These are phyloP conservation scores for Litoditis marina DNA, from an alignment of 2,888 invertebrate genomes.

Conservation along the genomic window DNA sequence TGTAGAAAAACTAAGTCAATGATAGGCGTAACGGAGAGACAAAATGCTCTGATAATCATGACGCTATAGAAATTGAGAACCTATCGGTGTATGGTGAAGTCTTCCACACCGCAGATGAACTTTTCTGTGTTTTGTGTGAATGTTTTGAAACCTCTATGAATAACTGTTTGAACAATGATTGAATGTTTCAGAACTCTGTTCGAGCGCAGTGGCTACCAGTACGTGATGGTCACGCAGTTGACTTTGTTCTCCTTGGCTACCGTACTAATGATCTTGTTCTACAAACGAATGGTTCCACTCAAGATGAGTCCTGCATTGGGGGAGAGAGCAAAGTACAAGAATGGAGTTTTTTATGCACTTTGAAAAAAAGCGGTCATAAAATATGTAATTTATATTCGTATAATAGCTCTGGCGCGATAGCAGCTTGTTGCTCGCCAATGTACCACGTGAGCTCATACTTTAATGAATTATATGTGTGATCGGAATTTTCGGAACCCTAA, in stretches of 20 bases:
- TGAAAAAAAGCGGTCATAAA: too few relatives aligned
- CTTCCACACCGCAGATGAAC: conserved; percentile 25
- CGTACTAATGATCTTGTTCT: conserved; percentile 25
- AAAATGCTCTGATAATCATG: too few relatives aligned
- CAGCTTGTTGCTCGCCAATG: too few relatives aligned
- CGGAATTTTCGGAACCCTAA: too few relatives aligned
- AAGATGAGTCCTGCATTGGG: conserved; percentile 23
- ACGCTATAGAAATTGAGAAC: too few relatives aligned
- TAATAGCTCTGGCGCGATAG: too few relatives aligned
- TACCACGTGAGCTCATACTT: too few relatives aligned
- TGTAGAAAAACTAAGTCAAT: too few relatives aligned
- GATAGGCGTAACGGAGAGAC: too few relatives aligned
- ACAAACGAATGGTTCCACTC: conserved; percentile 33
- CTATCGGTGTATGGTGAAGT: conserved; percentile 25
- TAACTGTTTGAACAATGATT: neutral
- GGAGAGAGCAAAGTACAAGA: conserved; percentile 14
- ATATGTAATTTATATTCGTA: too few relatives aligned
- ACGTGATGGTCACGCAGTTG: conserved; percentile 29
- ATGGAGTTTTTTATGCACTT: conserved; percentile 16
- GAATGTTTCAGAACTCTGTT: conserved; percentile 30
- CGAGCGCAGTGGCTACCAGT: conserved; percentile 40
- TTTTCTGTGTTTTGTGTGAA: conserved; percentile 26
- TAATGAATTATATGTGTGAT: too few relatives aligned
- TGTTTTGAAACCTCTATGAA: conserved; percentile 23
- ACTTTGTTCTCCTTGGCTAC: conserved; percentile 25